These are phyloP conservation scores for Rostratula benghalensis DNA, from an alignment of 2,113 vertebrate genomes.

Conservation along the genomic window DNA sequence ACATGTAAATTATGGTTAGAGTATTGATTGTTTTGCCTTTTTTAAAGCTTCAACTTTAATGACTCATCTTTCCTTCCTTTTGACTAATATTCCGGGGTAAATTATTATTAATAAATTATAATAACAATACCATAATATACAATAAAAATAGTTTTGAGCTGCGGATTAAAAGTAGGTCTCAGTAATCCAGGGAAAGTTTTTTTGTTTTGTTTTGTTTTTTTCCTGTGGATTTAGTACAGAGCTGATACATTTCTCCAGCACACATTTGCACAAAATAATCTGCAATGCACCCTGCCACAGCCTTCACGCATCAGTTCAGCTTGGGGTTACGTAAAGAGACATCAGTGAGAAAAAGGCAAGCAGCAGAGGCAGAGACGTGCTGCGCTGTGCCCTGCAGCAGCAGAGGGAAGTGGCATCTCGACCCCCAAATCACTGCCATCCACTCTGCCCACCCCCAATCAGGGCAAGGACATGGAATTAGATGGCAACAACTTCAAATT, in stretches of 20 bases:
- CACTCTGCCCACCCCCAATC: rapidly evolving
- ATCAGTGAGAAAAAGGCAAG: neutral
- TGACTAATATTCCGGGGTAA: neutral
- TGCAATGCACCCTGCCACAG: neutral
- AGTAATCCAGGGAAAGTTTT: neutral
- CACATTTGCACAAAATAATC: neutral
- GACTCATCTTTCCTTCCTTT: neutral
- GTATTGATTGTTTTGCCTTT: neutral
- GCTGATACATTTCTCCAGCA: neutral
- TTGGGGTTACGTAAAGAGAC: neutral
- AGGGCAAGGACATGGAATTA: neutral
- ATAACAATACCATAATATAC: neutral
- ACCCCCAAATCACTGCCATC: rapidly evolving
- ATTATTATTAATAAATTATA: neutral
- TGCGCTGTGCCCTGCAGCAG: neutral
- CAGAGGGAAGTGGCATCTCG: rapidly evolving
- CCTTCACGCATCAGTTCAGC: neutral
- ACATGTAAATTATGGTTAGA: neutral
- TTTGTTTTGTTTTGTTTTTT: too few relatives aligned
- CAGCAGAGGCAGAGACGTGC: neutral
- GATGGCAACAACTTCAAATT: conserved; percentile 4
- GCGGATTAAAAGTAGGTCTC: neutral
- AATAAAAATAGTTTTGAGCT: neutral
- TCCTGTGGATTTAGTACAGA: neutral
- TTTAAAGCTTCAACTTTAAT: neutral